These are phyloP conservation scores for Strigops habroptila DNA, from an alignment of 2,113 vertebrate genomes.

Conservation along the genomic window DNA sequence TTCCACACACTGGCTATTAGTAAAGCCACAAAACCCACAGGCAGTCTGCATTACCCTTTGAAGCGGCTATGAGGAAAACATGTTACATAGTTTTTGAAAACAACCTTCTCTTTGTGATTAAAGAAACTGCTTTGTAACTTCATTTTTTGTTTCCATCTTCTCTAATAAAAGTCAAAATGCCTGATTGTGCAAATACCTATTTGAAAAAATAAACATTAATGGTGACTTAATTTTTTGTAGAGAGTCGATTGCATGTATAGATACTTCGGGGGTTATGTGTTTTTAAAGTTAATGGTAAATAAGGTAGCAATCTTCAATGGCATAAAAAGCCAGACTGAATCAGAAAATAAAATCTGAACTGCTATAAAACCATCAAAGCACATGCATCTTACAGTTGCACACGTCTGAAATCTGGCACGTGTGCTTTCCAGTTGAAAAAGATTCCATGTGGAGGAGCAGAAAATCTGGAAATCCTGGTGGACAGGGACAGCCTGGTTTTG, in stretches of 20 bases:
- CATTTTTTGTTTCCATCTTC: background rate
- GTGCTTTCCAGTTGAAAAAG: background rate
- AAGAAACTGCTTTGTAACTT: background rate
- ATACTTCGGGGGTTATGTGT: background rate
- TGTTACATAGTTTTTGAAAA: background rate
- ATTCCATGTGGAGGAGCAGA: background rate
- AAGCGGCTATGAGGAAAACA: background rate
- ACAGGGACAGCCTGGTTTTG: constrained; percentile 49
- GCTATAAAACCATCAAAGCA: background rate
- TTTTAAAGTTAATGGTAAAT: background rate
- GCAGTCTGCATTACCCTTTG: background rate
- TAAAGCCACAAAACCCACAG: background rate
- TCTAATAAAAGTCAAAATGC: background rate
- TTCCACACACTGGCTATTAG: rapidly evolving
- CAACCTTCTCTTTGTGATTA: background rate
- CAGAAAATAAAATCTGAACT: background rate
- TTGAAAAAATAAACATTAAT: background rate
- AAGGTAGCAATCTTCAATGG: background rate
- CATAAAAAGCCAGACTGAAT: background rate
- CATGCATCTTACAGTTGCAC: rapidly evolving
- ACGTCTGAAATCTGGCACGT: rapidly evolving
- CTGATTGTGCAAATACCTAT: background rate
- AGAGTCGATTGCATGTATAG: background rate
- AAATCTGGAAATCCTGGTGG: constrained; percentile 4
- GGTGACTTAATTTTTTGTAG: background rate